Percentiles rank a stretch among this genome's conserved stretches.
Conservation (phyloP, 1,140 invertebrate genomes). For the Plodia interpunctella region DNA sequence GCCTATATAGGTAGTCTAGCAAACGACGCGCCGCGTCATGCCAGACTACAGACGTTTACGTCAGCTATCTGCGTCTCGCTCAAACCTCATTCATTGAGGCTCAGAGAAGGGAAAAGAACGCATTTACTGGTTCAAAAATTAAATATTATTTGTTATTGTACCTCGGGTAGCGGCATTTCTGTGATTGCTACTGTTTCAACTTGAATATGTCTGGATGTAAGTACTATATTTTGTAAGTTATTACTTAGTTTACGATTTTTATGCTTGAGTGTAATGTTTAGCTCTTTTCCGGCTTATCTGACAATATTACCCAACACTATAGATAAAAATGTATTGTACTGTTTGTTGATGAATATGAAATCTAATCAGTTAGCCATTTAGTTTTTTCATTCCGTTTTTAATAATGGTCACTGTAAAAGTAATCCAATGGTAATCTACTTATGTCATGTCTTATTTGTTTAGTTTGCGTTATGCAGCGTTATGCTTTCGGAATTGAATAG, state of each 20-base stretch:
- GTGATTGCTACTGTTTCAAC: background rate
- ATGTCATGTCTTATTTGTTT: too few species aligned
- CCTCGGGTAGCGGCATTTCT: background rate
- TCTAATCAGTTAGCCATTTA: too few species aligned
- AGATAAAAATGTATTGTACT: too few species aligned
- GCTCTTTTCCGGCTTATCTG: background rate
- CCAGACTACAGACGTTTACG: too few species aligned
- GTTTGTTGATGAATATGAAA: too few species aligned
- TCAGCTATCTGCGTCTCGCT: too few species aligned
- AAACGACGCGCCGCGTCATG: too few species aligned
- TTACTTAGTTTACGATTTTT: background rate
- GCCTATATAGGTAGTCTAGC: background rate
- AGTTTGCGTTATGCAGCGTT: too few species aligned
- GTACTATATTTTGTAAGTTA: constrained; percentile 20
- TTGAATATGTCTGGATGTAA: constrained; percentile 35
- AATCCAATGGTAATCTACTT: too few species aligned
- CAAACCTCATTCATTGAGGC: background rate
- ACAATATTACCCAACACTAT: background rate
- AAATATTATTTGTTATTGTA: background rate
- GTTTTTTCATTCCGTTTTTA: too few species aligned
- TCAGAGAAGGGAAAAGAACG: constrained; percentile 1
- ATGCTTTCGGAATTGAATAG: too few species aligned
- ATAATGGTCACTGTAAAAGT: too few species aligned
- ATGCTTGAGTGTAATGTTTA: background rate
- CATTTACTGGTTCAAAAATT: background rate